Conservation (phyloP, 2,113 vertebrate species). For the Lophius piscatorius region DNA sequence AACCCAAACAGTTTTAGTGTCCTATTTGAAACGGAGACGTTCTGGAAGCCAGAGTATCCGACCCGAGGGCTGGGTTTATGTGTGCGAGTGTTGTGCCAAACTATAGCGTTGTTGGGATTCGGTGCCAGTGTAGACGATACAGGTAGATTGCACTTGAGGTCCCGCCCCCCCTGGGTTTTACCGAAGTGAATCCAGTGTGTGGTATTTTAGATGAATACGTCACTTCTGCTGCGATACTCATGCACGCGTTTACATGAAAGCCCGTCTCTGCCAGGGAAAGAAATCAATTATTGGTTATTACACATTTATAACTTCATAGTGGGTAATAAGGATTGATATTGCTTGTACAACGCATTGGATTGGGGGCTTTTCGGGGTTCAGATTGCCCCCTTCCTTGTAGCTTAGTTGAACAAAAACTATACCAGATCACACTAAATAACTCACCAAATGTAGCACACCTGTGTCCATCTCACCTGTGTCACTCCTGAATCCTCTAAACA, state of each 20-base stretch:
- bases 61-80: slow-evolving; percentile 44
- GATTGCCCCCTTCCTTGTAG: too few species aligned
- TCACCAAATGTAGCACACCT: background rate
- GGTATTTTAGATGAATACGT: slow-evolving; percentile 10
- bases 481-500: background rate
- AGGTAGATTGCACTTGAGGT: slow-evolving; percentile 47
- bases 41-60: slow-evolving; percentile 28
- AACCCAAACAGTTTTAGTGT: slow-evolving; percentile 48
- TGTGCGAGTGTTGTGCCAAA: slow-evolving; percentile 46
- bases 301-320: too few species aligned
- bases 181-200: slow-evolving; percentile 19
- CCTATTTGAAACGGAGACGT: slow-evolving; percentile 66
- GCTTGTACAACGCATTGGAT: too few species aligned
- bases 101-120: slow-evolving; percentile 16
- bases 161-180: slow-evolving; percentile 47
- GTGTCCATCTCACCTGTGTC: background rate
- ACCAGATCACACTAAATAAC: too few species aligned
- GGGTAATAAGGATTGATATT: too few species aligned
- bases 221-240: background rate
- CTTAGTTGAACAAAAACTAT: too few species aligned
- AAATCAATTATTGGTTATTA: too few species aligned
- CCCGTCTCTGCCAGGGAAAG: background rate
- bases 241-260: background rate
- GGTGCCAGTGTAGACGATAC: slow-evolving; percentile 45
- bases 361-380: too few species aligned